Base-by-base conservation (phyloP, 1,140 invertebrate genomes). In the Scaptodrosophila lebanonensis region DNA sequence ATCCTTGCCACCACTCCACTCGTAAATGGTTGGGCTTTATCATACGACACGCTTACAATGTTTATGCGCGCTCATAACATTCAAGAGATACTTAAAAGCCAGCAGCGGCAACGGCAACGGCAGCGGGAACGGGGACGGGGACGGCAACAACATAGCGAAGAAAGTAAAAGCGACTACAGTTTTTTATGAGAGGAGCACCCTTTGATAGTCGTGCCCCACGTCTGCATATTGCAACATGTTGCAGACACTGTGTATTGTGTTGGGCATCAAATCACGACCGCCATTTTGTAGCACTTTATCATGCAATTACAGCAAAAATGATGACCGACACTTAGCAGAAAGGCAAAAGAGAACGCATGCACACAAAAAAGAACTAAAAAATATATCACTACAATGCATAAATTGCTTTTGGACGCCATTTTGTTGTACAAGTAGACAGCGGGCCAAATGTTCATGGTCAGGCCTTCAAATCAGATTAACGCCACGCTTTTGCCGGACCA, bases 201-300 rank as follows among this genome's bases (percentile, higher is more conserved):
- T 9, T 11, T 33, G 25, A n/a, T n/a, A n/a, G n/a, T n/a, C n/a
- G n/a, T n/a, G n/a, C n/a, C n/a, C n/a, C n/a, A n/a, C n/a, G n/a
- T n/a, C n/a, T n/a, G n/a, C n/a, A n/a, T n/a, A n/a, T 47, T 76
- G 67, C 67, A 76, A 64, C 58, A 77, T 76, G 66, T 52, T 54
- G 63, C 63, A 71, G 59, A n/a, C n/a, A n/a, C n/a, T n/a, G 53
- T 50, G 63, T 35, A 35, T 45, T 32, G 13, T 11, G 40, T 25
- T 60, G 35, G 32, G 54, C 63, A 77, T 77, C 72, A 76, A 76
- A 77, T 71, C 67, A 56, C 49, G 32, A 32, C 22, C 48, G 52
- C 61, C 66, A 65, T 58, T 68, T 68, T 38, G 65, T 33, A 53
- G 62, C 67, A 64, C 72, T 77, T 77, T 76, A 76, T 66, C 72